phyloP scores from a whole-genome alignment of 2,888 invertebrate species.

The Xanthorhoe spadicearia region DNA sequence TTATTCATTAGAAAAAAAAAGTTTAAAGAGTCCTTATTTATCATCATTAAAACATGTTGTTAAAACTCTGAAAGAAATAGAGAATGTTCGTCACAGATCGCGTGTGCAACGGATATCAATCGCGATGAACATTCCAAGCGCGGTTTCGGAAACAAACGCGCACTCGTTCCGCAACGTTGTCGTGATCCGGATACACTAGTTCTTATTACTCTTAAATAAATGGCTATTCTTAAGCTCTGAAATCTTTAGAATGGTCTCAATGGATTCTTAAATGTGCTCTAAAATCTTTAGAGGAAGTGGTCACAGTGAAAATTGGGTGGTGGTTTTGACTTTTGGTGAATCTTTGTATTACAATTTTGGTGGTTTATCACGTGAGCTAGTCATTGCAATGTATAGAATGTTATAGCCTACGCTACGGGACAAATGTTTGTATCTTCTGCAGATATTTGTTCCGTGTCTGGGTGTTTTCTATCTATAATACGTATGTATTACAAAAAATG shows the following conservation, averaged over 20 bases:
- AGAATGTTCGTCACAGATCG: slow-evolving; percentile 6
- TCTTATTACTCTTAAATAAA: not conserved
- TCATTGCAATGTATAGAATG: not conserved
- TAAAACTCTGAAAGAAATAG: not conserved
- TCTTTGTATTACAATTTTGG: not conserved
- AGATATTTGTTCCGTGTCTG: no score
- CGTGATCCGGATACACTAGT: slow-evolving; percentile 19
- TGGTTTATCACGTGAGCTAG: not conserved
- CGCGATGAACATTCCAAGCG: slow-evolving; percentile 16
- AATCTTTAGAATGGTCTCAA: no score
- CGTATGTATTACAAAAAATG: no score
- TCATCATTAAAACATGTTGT: no score
- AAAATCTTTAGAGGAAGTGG: not conserved
- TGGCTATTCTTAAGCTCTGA: not conserved
- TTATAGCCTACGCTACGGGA: no score
- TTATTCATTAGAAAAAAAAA: no score
- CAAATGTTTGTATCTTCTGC: no score
- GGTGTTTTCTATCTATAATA: no score
- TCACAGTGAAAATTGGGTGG: not conserved
- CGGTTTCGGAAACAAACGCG: slow-evolving; percentile 16
- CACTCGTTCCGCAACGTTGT: slow-evolving; percentile 9
- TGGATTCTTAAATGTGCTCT: no score
- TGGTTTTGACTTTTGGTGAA: not conserved
- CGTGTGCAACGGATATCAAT: slow-evolving; percentile 19
- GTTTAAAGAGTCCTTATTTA: no score